Conservation (phyloP, 2,797 vertebrate species). For the Sebastes alutus region DNA sequence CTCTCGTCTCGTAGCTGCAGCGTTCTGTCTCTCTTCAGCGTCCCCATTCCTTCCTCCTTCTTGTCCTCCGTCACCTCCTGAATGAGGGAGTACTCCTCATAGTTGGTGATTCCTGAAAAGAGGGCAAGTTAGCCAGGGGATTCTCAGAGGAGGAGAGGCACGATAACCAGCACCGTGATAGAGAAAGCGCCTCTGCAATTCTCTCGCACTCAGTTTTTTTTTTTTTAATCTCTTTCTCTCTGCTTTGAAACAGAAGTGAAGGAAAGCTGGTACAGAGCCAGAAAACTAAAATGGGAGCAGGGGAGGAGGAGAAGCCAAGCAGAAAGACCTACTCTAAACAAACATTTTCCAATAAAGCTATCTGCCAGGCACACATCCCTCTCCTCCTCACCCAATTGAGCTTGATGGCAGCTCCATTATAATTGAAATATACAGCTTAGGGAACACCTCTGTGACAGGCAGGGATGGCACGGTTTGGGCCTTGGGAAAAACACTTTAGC, state of each 20-base stretch:
- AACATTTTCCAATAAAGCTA: constrained; percentile 70
- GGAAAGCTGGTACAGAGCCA: constrained; percentile 54
- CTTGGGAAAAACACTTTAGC: constrained; percentile 40
- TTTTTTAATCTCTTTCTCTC: constrained; percentile 23
- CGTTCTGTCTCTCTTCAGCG: constrained; percentile 94
- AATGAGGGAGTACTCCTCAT: constrained; percentile 99
- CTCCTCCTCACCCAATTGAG: constrained; percentile 64
- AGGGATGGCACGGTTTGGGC: constrained; percentile 17
- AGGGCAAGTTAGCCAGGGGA: constrained; percentile 6
- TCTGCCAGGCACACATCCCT: constrained; percentile 62
- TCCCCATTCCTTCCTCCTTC: constrained; percentile 93
- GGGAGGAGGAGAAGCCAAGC: constrained; percentile 57
- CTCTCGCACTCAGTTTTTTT: background rate
- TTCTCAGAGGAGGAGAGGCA: constrained; percentile 19
- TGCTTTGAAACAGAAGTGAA: constrained; percentile 43
- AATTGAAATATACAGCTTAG: constrained; percentile 66
- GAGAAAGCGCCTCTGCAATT: constrained; percentile 18
- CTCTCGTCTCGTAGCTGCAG: constrained; percentile 92
- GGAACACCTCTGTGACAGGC: constrained; percentile 53
- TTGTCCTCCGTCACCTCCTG: constrained; percentile 94
- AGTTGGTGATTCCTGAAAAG: constrained; percentile 97
- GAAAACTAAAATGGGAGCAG: constrained; percentile 54
- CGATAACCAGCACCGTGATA: constrained; percentile 6
- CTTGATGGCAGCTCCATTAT: constrained; percentile 50
- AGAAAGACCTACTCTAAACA: constrained; percentile 69